Base-by-base conservation (phyloP, 2,113 vertebrate species). In the Calcarius ornatus region DNA sequence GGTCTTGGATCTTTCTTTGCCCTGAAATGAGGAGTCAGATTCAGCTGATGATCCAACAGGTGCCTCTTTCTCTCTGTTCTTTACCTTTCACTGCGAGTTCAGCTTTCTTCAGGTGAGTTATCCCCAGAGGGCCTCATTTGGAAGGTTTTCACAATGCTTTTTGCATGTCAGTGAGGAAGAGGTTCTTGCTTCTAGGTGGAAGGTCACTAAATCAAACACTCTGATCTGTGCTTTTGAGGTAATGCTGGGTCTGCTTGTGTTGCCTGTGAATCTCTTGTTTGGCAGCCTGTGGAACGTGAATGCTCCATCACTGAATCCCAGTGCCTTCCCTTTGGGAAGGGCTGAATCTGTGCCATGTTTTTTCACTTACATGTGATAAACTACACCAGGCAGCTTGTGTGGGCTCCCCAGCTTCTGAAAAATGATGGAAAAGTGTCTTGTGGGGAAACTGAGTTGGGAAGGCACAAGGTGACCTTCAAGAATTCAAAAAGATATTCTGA, bases 191-290 rank as follows among this genome's bases (percentile, higher is more conserved):
- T 75, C 35, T 75, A 20, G 15, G 47, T 56, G 42, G 61, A 43
- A 75, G 70, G 59, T 64, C 45, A 13, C 28, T 59, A 57, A 59
- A 53, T 30, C 18, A 27, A 48, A 47, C 7, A 16, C 25, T 63
- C 9, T 37, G 22, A 22, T 66, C 25, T 81, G 38, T 78, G 11
- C 35, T 59, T 54, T 40, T 70, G 66, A 70, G 68, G 28, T 11
- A 12, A 6, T 27, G 24, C 33, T 92, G 79, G 20, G 4, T 61
- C 66, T 92, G 68, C 42, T 54, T 2, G 23, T 56, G n/a, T 40
- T 4, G 0, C 31, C 56, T 24, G 28, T 23, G 5, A 2, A 1
- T 38, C 64, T 47, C 5, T 1, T 70, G 31, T 45, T 47, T 1
- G 42, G 51, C 51, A 80, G 37, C 42, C 38, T 70, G 25, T 43